Evolutionary conservation across 2,113 vertebrate species (phyloP).

Genomic region (Cheirogaleus medius): DNA sequence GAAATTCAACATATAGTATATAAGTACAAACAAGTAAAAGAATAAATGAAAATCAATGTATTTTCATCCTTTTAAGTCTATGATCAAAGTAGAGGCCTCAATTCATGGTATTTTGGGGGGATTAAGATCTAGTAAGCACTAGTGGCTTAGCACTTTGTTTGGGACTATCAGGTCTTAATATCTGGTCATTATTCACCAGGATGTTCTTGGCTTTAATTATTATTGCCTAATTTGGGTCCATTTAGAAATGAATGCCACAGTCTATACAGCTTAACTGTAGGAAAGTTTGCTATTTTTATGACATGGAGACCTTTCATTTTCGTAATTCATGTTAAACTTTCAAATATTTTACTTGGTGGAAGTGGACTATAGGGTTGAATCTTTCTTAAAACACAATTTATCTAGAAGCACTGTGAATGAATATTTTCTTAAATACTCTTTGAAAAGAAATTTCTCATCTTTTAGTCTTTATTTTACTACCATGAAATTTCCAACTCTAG

Average conservation of each 20-base stretch:
- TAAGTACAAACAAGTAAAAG: neutral
- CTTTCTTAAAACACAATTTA: slow-evolving; percentile 65
- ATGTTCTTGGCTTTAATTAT: slow-evolving; percentile 76
- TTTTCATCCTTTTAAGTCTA: slow-evolving; percentile 70
- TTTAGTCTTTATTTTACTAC: neutral
- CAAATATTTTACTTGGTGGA: slow-evolving; percentile 61
- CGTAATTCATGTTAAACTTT: slow-evolving; percentile 62
- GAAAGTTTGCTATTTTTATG: slow-evolving; percentile 69
- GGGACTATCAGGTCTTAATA: slow-evolving; percentile 71
- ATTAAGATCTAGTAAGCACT: slow-evolving; percentile 78
- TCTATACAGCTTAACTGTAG: slow-evolving; percentile 68
- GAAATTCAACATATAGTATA: neutral
- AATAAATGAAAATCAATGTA: neutral
- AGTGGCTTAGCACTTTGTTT: slow-evolving; percentile 70
- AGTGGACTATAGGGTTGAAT: slow-evolving; percentile 22
- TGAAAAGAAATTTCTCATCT: slow-evolving; percentile 27
- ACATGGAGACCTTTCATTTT: slow-evolving; percentile 28
- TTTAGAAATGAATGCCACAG: slow-evolving; percentile 71
- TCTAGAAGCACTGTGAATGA: neutral
- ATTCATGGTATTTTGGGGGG: slow-evolving; percentile 73
- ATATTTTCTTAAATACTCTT: slow-evolving; percentile 49
- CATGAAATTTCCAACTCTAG: neutral
- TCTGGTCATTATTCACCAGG: slow-evolving; percentile 80
- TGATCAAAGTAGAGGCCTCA: slow-evolving; percentile 74
- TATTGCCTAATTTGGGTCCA: slow-evolving; percentile 77